Evolutionary conservation across 2,888 invertebrate genomes (phyloP), one percentile per base, ranked within the genome.

Genomic region (Drosophila gaucha): DNA sequence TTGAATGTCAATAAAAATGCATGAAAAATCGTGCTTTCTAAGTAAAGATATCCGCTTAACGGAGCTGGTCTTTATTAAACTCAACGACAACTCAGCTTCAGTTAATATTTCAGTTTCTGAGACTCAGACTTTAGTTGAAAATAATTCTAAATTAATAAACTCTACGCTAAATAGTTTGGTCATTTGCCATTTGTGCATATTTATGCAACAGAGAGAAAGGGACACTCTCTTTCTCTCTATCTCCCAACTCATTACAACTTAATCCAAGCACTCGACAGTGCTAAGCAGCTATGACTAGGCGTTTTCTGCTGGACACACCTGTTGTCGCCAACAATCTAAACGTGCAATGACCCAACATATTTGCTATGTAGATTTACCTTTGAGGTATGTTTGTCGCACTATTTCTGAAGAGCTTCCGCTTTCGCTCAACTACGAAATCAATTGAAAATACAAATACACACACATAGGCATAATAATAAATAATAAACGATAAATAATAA

Each of bases 391-490:
- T 44, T 58, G 59, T 67, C 35, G 38, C 36, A 41, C 41, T 28
- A 24, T 46, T 59, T 56, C 20, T 20, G 16, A 39, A 35, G 6
- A 18, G 44, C 60, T 80, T 83, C 69, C 84, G 78, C 67, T 64
- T 52, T 44, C 43, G 38, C 41, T 69, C 43, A 31, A 41, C 50
- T 47, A 47, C 43, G 16, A 75, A 78, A 73, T 79, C 68, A 75
- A 70, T 73, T 67, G 73, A 9, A 66, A 65, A 60, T 51, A 54
- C 64, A 78, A 76, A 67, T 68, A 63, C 10, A 6, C 12, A 33
- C 36, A 16, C 58, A 56, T 52, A 30, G 18, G 31, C 35, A 60
- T 16, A 55, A 36, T 24, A 56, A 44, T 49, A 58, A 70, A 70
- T 56, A 46, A 54, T 33, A 31, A 70, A 70, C 52, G 43, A 54